These are phyloP conservation scores for Creontiades dilutus DNA, from an alignment of 2,888 invertebrate genomes.

Conservation along the genomic window DNA sequence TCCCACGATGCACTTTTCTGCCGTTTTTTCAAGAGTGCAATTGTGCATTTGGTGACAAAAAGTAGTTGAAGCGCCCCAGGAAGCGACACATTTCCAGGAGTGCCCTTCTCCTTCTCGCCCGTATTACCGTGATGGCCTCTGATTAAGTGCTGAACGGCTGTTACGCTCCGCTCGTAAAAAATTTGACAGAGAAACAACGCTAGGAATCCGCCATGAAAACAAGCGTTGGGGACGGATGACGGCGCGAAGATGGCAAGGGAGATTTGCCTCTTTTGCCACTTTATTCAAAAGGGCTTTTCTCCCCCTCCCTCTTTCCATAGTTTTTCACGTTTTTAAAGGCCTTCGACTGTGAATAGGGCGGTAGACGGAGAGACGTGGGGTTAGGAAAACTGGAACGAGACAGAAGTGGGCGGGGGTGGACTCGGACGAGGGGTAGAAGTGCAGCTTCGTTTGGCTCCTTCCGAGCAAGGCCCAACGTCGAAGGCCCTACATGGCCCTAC, in stretches of 20 bases:
- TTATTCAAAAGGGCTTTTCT: slow-evolving; percentile 12
- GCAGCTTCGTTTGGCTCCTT: slow-evolving; percentile 45
- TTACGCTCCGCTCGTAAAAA: background rate
- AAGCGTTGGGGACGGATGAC: background rate
- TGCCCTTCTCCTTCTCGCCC: background rate
- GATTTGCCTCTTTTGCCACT: slow-evolving; percentile 17
- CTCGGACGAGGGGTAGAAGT: slow-evolving; percentile 29
- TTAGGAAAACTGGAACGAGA: slow-evolving; percentile 19
- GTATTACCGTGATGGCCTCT: background rate
- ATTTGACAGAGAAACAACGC: slow-evolving; percentile 1
- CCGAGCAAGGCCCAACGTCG: background rate
- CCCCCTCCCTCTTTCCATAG: background rate
- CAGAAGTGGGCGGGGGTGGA: slow-evolving; percentile 14
- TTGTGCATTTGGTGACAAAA: background rate
- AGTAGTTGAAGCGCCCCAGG: background rate
- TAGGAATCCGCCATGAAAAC: slow-evolving; percentile 17
- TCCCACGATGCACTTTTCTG: background rate
- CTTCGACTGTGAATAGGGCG: background rate
- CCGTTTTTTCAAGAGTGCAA: background rate
- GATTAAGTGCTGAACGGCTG: slow-evolving; percentile 11
- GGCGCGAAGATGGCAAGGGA: background rate
- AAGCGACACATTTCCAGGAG: background rate
- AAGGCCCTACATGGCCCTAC: background rate
- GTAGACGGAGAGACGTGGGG: background rate
- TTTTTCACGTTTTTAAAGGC: slow-evolving; percentile 27